Conservation (phyloP, 92 coral and sea anemone genomes). For the Siderastrea radians region DNA sequence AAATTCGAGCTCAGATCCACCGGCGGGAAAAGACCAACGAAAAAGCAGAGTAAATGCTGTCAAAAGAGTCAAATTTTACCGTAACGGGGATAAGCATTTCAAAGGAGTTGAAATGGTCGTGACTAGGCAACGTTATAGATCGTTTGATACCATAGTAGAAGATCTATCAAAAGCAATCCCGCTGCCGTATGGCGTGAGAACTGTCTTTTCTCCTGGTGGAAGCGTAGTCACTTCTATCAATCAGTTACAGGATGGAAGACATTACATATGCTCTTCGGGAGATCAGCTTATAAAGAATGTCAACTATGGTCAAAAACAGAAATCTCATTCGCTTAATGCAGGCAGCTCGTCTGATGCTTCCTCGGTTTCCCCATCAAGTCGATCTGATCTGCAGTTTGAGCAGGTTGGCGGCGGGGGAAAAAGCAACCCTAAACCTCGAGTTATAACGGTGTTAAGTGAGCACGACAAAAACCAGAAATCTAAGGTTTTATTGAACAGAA, state of each 20-base stretch:
- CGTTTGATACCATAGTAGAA: slow-evolving; percentile 77
- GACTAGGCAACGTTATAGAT: slow-evolving; percentile 81
- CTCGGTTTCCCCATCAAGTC: slow-evolving; percentile 53
- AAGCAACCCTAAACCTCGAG: slow-evolving; percentile 71
- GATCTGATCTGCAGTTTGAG: slow-evolving; percentile 36
- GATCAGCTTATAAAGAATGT: slow-evolving; percentile 80
- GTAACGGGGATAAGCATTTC: slow-evolving; percentile 90
- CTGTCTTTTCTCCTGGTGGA: slow-evolving; percentile 78
- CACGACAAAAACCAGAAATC: slow-evolving; percentile 71
- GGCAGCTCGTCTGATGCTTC: slow-evolving; percentile 65
- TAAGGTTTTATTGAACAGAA: slow-evolving; percentile 81
- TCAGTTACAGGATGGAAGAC: slow-evolving; percentile 79
- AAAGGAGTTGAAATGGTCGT: slow-evolving; percentile 78
- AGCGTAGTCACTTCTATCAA: slow-evolving; percentile 57
- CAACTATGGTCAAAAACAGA: slow-evolving; percentile 56
- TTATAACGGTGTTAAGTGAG: slow-evolving; percentile 70
- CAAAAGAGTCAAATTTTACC: slow-evolving; percentile 81
- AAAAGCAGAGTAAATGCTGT: slow-evolving; percentile 58
- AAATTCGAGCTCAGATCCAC: slow-evolving; percentile 26
- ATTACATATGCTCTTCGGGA: slow-evolving; percentile 90
- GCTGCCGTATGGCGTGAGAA: slow-evolving; percentile 88
- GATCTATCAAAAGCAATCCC: slow-evolving; percentile 84
- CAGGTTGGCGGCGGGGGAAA: slow-evolving; percentile 28
- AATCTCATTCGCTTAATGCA: slow-evolving; percentile 36
- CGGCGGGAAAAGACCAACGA: slow-evolving; percentile 36